These are phyloP conservation scores for Tuta absoluta DNA, from an alignment of 2,888 invertebrate species.

Conservation along the genomic window DNA sequence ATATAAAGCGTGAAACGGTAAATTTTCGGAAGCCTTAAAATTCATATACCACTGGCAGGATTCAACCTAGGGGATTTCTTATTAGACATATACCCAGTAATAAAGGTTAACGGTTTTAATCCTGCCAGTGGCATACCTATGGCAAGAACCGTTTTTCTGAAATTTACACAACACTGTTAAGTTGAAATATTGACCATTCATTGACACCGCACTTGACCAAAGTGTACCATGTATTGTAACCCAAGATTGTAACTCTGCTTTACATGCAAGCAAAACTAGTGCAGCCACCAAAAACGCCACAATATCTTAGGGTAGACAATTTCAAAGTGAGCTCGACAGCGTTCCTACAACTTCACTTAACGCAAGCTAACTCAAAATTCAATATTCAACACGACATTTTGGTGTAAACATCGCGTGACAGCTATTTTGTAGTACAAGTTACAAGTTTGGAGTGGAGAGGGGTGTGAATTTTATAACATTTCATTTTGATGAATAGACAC, in stretches of 20 bases:
- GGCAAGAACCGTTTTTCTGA: too few species aligned
- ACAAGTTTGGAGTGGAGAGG: constrained; percentile 27
- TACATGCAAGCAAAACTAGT: not conserved
- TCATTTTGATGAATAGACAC: not conserved
- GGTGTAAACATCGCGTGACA: constrained; percentile 72
- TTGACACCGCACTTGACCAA: not conserved
- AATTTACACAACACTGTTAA: not conserved
- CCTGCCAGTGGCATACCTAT: not conserved
- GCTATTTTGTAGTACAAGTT: constrained; percentile 42
- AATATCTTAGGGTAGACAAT: constrained; percentile 26
- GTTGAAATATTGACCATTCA: not conserved
- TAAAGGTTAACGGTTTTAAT: not conserved
- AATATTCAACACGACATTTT: constrained; percentile 75
- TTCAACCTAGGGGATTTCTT: too few species aligned
- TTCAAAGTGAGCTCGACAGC: constrained; percentile 29
- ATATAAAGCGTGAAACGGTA: not conserved
- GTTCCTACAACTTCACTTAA: constrained; percentile 50
- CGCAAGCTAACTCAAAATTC: constrained; percentile 66
- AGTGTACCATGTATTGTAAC: not conserved
- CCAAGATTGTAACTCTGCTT: not conserved
- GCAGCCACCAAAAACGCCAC: constrained; percentile 7
- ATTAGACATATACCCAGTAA: too few species aligned
- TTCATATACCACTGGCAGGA: not conserved
- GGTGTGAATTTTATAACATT: not conserved
- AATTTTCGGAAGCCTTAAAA: not conserved